Percentiles rank a stretch among this genome's conserved stretches.
phyloP scores from a whole-genome alignment of 2,797 vertebrate species.

The Mallotus villosus region DNA sequence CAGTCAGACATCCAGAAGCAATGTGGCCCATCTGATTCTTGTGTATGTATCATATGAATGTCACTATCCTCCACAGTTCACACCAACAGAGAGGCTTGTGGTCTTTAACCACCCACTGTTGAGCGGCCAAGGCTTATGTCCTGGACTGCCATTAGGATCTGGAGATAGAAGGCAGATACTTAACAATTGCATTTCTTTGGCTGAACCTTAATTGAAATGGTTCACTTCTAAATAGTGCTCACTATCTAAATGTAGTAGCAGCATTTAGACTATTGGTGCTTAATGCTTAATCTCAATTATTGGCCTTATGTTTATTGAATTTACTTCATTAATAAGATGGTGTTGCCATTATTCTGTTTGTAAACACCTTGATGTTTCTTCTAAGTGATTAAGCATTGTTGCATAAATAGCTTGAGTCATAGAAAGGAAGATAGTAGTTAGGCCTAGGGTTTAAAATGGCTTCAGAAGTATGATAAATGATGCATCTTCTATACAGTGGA shows the following conservation, averaged over 20 bases:
- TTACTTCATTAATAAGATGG: too few relatives aligned
- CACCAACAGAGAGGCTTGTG: neutral
- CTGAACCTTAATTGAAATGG: neutral
- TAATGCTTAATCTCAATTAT: neutral
- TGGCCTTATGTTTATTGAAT: neutral
- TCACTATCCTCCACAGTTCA: neutral
- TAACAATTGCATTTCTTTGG: neutral
- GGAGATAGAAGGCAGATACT: too few relatives aligned
- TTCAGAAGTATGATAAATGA: conserved; percentile 17
- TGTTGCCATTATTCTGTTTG: neutral
- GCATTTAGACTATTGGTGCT: neutral
- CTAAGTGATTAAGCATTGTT: neutral
- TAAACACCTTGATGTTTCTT: neutral
- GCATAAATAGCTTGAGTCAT: neutral
- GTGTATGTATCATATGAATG: too few relatives aligned
- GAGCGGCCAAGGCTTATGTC: neutral
- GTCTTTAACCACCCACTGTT: neutral
- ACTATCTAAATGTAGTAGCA: too few relatives aligned
- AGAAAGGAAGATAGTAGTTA: neutral
- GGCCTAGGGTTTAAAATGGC: neutral
- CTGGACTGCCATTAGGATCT: too few relatives aligned
- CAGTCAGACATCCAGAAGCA: neutral
- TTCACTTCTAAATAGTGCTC: too few relatives aligned
- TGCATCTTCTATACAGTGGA: conserved; percentile 28
- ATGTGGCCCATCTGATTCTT: neutral